Conservation (phyloP, 2,113 vertebrate species). For the Australoheros scitulus region DNA sequence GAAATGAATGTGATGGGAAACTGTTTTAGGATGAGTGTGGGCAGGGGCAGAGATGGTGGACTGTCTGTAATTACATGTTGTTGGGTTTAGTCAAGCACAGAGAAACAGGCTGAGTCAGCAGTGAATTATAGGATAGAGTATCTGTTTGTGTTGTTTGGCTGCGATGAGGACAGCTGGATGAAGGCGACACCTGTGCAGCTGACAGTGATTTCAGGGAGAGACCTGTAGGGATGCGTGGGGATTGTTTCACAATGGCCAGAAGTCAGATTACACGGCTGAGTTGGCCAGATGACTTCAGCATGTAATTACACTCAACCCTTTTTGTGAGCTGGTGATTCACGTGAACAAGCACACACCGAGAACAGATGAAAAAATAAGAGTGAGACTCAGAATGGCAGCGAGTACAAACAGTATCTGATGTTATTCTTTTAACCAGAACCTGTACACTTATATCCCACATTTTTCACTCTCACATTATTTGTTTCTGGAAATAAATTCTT, state of each 20-base stretch:
- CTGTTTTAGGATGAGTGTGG: not conserved
- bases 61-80: conserved; percentile 50
- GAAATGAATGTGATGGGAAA: conserved; percentile 21
- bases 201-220: not conserved
- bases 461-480: conserved; percentile 17
- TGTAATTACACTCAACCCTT: conserved; percentile 49
- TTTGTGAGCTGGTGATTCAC: conserved; percentile 27
- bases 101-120: conserved; percentile 56
- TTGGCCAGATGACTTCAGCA: conserved; percentile 28
- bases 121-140: conserved; percentile 61
- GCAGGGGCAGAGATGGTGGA: not conserved
- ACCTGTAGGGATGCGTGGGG: conserved; percentile 15
- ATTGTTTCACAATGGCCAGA: conserved; percentile 38
- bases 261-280: conserved; percentile 34
- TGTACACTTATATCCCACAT: not conserved
- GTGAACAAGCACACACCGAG: not conserved
- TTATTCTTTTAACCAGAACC: not conserved
- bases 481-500: conserved; percentile 20
- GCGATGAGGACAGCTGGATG: conserved; percentile 35
- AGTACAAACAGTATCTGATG: not conserved
- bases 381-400: too few species aligned
- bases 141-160: conserved; percentile 45
- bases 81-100: conserved; percentile 23
- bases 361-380: not conserved
- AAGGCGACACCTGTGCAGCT: conserved; percentile 41